Evolutionary conservation across 1,140 invertebrate genomes (phyloP).

Genomic region (Stenopsyche tienmushanensis): DNA sequence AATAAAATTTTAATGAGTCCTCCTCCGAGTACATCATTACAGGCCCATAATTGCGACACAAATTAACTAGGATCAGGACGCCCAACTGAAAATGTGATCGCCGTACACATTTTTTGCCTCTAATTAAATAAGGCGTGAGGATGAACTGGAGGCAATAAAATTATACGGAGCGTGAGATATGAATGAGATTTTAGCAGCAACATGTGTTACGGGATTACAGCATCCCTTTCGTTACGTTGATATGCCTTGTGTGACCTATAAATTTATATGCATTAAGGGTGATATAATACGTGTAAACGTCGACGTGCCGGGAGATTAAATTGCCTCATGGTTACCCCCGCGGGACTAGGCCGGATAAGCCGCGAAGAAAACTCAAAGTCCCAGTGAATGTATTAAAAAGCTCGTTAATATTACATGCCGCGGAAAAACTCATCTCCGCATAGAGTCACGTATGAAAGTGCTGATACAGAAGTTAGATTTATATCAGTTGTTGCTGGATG

Average conservation of each 20-base stretch:
- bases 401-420: neutral
- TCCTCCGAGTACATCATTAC: no score
- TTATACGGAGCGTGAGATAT: neutral
- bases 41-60: no score
- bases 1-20: no score
- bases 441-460: neutral
- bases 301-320: slow-evolving; percentile 26
- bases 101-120: no score
- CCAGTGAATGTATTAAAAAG: neutral
- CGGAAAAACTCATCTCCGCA: neutral
- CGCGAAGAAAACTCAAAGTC: no score
- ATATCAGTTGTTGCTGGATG: no score
- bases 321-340: slow-evolving; percentile 8
- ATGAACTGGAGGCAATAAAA: neutral
- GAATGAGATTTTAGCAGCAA: slow-evolving; percentile 1
- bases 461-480: neutral
- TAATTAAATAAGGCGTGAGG: no score
- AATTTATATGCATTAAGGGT: slow-evolving; percentile 29
- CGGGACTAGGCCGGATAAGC: no score
- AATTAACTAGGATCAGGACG: no score
- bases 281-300: slow-evolving; percentile 27
- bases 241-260: slow-evolving; percentile 17
- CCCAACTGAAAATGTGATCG: no score
- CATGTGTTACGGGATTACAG: slow-evolving; percentile 8
- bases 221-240: neutral